These are phyloP conservation scores for Hylyphantes graminicola DNA, from an alignment of 1,140 invertebrate genomes.

Conservation along the genomic window DNA sequence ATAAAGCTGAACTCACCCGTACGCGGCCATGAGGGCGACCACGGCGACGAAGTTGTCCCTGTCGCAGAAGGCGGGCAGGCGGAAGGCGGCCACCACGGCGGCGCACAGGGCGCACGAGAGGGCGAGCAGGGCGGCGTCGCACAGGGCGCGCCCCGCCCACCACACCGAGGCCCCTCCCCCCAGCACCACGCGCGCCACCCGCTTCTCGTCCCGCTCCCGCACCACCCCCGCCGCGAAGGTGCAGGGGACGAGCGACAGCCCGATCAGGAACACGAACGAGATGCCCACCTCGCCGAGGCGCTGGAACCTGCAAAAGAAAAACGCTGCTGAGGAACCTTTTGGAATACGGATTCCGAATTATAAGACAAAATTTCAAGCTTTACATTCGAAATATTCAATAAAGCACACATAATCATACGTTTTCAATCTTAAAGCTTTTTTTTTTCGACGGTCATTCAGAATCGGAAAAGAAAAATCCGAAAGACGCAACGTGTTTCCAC, in stretches of 20 bases:
- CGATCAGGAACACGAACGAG: slow-evolving; percentile 70
- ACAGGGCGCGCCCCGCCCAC: slow-evolving; percentile 69
- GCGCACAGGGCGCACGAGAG: slow-evolving; percentile 64
- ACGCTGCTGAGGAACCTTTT: background rate
- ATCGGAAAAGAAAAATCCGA: too few species aligned
- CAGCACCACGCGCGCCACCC: slow-evolving; percentile 71
- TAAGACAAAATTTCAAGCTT: too few species aligned
- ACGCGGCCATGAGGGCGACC: slow-evolving; percentile 62
- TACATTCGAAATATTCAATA: too few species aligned
- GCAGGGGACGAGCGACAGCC: slow-evolving; percentile 84
- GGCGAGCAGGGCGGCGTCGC: slow-evolving; percentile 70
- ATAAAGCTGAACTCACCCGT: slow-evolving; percentile 66
- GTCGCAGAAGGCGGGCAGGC: slow-evolving; percentile 64
- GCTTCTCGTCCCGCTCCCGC: slow-evolving; percentile 72
- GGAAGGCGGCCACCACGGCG: slow-evolving; percentile 66
- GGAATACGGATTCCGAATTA: too few species aligned
- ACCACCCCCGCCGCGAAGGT: slow-evolving; percentile 73
- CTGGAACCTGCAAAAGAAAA: slow-evolving; percentile 64
- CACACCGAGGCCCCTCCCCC: slow-evolving; percentile 69
- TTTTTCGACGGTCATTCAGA: too few species aligned
- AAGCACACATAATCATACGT: too few species aligned
- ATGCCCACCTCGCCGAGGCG: slow-evolving; percentile 69
- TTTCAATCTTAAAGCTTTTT: too few species aligned
- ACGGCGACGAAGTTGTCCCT: slow-evolving; percentile 64
- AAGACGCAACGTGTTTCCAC: too few species aligned